phyloP scores from a whole-genome alignment of 2,113 vertebrate species.

The western clawed frog (Xenopus tropicalis) region DNA sequence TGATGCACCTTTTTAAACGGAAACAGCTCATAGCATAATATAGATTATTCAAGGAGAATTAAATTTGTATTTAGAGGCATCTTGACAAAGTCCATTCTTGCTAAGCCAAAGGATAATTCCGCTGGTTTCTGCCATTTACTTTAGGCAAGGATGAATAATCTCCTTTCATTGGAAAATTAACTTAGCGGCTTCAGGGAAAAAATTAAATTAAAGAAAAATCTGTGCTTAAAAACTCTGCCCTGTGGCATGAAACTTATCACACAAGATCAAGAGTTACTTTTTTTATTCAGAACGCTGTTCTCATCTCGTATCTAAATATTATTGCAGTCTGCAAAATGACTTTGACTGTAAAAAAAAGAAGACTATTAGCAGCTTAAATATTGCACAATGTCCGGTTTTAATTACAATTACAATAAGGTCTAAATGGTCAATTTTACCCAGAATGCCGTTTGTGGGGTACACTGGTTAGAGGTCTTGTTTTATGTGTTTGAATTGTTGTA shows the following conservation, averaged over 20 bases:
- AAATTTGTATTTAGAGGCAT: constrained; percentile 20
- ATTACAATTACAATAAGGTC: too few relatives aligned
- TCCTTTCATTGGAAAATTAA: constrained; percentile 33
- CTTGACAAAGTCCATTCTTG: constrained; percentile 24
- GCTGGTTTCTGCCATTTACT: constrained; percentile 25
- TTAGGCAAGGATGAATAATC: constrained; percentile 31
- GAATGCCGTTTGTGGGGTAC: too few relatives aligned
- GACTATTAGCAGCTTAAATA: too few relatives aligned
- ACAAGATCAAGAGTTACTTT: constrained; percentile 1
- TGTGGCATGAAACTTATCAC: constrained; percentile 28
- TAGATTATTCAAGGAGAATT: constrained; percentile 25
- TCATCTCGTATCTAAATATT: neutral
- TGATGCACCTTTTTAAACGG: constrained; percentile 16
- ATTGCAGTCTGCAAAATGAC: too few relatives aligned
- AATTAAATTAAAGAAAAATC: constrained; percentile 28
- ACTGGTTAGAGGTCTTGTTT: too few relatives aligned
- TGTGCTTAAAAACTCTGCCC: constrained; percentile 33
- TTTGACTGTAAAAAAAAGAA: too few relatives aligned
- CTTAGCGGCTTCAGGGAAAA: constrained; percentile 33
- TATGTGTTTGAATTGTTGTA: too few relatives aligned
- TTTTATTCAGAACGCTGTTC: constrained; percentile 10
- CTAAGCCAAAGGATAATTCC: constrained; percentile 29
- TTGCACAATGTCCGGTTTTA: too few relatives aligned
- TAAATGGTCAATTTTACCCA: too few relatives aligned
- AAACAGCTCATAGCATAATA: constrained; percentile 22